Evolutionary conservation across 2,113 vertebrate species (phyloP), one percentile per base, ranked within the genome.

Genomic region (Erinaceus europaeus): DNA sequence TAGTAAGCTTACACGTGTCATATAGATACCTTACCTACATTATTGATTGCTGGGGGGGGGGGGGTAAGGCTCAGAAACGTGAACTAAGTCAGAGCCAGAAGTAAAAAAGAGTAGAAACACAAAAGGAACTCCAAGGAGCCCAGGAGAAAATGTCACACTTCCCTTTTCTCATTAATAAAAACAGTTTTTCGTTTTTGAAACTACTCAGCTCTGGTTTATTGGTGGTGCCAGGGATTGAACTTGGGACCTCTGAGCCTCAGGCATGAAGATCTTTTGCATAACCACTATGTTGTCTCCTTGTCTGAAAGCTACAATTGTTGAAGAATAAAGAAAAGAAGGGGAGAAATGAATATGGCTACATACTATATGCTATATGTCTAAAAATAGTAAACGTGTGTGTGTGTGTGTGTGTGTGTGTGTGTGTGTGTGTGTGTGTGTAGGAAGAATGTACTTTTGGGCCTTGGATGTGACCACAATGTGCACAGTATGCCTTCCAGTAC

Each of bases 81-180:
- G 69, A 65, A 74, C 40, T 76, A 64, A 77, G 61, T 36, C 9
- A 52, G 36, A 5, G 36, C 89, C 48, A 75, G 9, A 32, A 71
- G 55, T 87, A 84, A 52, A 36, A 69, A 64, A 46, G 21, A 29
- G 29, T 27, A 44, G 46, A 85, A 79, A 3, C 12, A 6, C 46
- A 21, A 69, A 86, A 85, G 4, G 20, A 46, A n/a, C n/a, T n/a
- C n/a, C n/a, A 25, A 82, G 82, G 46, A 9, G 42, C 34, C 15
- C 20, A 10, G n/a, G 4, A 29, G 59, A 6, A 81, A 38, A 89
- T 32, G 15, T 42, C n/a, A 36, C 15, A 13, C 61, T 90, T 90
- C 25, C 23, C 55, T 48, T 79, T 95, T 52, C 14, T 46, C 27
- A 25, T 78, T 90, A 72, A 61, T 72, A 71, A 68, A 61, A 72